Evolutionary conservation across 2,113 vertebrate species (phyloP).

Genomic region (Promerops cafer): DNA sequence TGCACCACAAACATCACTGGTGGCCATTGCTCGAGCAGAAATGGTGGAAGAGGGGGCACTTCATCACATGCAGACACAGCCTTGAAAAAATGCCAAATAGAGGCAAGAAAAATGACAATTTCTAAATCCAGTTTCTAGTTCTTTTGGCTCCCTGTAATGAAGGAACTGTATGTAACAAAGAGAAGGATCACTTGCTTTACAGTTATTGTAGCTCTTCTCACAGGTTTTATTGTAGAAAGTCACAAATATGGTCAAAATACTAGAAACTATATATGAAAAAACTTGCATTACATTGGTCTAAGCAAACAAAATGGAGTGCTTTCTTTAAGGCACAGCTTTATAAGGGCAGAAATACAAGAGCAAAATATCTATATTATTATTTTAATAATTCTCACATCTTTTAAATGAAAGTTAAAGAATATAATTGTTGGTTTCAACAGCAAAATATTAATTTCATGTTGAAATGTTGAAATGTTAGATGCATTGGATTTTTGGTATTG

Average conservation of each 20-base stretch:
- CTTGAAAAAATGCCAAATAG: background rate
- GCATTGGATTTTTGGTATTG: background rate
- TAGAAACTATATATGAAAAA: background rate
- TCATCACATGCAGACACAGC: accelerated
- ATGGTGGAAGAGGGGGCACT: too few species aligned
- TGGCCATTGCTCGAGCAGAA: background rate
- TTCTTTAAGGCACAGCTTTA: background rate
- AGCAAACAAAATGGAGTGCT: background rate
- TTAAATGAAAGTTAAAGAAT: background rate
- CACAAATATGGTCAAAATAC: background rate
- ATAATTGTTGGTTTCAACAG: background rate
- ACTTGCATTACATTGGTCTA: background rate
- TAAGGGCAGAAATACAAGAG: background rate
- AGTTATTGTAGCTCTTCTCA: background rate
- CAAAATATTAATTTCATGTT: background rate
- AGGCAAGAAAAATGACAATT: background rate
- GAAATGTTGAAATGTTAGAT: background rate
- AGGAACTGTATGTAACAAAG: background rate
- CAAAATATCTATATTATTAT: background rate
- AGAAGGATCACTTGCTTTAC: background rate
- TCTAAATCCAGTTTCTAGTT: background rate
- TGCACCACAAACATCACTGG: background rate
- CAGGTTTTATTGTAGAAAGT: background rate
- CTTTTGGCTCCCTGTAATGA: background rate
- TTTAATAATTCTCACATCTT: background rate